Conservation (phyloP, 2,113 vertebrate genomes). For the Mystacornis crossleyi region DNA sequence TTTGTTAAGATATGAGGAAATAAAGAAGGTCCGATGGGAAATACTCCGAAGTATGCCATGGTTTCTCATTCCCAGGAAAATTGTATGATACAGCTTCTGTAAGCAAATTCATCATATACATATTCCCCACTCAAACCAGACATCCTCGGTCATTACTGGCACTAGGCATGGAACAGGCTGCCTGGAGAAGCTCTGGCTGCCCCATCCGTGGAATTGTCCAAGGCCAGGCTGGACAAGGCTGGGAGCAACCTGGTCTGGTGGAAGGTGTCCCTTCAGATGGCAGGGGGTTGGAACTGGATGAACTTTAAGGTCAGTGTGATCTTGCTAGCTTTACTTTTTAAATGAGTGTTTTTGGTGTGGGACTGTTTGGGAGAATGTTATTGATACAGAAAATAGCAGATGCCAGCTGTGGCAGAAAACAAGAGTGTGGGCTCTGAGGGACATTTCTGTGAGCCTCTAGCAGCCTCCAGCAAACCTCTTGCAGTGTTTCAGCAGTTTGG, state of each 20-base stretch:
- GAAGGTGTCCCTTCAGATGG: neutral
- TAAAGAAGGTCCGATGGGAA: constrained; percentile 15
- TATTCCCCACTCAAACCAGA: neutral
- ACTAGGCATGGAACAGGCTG: neutral
- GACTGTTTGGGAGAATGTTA: neutral
- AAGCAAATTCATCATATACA: neutral
- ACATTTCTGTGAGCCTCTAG: neutral
- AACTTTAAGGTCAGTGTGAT: neutral
- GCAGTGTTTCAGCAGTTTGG: neutral
- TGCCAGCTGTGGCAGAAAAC: neutral
- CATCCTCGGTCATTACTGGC: accelerated
- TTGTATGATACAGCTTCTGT: neutral
- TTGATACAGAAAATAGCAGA: neutral
- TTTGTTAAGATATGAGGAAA: constrained; percentile 18
- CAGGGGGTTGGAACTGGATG: neutral
- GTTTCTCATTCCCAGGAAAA: neutral
- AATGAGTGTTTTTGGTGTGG: neutral
- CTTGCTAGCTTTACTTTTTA: neutral
- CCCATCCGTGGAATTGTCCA: neutral
- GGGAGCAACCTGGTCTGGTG: neutral
- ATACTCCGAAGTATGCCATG: neutral
- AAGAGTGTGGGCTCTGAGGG: neutral
- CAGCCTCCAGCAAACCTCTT: neutral
- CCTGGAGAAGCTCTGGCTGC: neutral
- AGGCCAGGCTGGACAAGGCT: neutral